These are phyloP conservation scores for Cybosia mesomella DNA, from an alignment of 2,888 invertebrate species.

Conservation along the genomic window DNA sequence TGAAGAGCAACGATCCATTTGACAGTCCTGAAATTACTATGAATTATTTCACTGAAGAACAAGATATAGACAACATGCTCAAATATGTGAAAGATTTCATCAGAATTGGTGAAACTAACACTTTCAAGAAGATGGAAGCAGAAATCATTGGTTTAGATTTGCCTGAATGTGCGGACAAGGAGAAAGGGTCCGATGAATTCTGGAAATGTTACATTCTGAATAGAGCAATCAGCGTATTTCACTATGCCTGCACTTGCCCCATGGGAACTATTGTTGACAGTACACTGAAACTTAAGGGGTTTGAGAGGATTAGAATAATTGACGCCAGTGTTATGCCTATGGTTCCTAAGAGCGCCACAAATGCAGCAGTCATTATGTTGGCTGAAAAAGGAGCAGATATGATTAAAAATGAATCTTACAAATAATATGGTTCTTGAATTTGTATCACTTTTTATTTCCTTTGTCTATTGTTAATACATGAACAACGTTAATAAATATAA, in stretches of 20 bases:
- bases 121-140: constrained; percentile 47
- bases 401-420: not conserved
- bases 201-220: constrained; percentile 54
- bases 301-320: constrained; percentile 46
- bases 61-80: constrained; percentile 35
- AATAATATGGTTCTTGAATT: not conserved
- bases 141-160: constrained; percentile 42
- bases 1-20: constrained; percentile 48
- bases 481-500: too few species aligned
- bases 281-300: constrained; percentile 66
- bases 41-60: constrained; percentile 21
- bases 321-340: constrained; percentile 75
- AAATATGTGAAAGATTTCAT: constrained; percentile 43
- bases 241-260: constrained; percentile 90
- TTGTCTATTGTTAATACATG: too few species aligned
- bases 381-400: constrained; percentile 19
- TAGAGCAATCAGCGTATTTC: constrained; percentile 88
- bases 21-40: constrained; percentile 47
- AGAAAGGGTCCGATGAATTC: constrained; percentile 41
- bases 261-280: constrained; percentile 92
- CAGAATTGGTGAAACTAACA: constrained; percentile 39
- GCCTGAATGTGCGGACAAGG: constrained; percentile 41
- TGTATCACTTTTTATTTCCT: too few species aligned
- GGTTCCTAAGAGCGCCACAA: constrained; percentile 84
- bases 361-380: constrained; percentile 69